A percentile compares a stretch with the other conserved stretches of the same genome.
Conservation (phyloP, 2,888 invertebrate genomes). For the Eupsilia transversa region DNA sequence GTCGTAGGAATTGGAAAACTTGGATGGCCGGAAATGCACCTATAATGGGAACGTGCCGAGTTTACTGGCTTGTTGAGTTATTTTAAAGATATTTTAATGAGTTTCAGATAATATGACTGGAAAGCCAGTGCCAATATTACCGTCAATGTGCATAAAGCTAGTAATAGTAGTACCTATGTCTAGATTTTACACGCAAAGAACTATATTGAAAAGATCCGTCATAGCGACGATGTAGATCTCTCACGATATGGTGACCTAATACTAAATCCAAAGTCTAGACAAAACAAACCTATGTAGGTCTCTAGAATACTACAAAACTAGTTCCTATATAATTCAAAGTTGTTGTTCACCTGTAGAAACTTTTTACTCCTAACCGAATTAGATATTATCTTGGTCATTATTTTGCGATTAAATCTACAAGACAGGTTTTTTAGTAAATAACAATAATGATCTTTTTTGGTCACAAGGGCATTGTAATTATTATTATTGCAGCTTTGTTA, state of each 20-base stretch:
- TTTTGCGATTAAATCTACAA: constrained; percentile 9
- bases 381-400: constrained; percentile 39
- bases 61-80: constrained; percentile 5
- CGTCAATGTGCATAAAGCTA: background rate
- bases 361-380: constrained; percentile 13
- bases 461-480: background rate
- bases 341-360: constrained; percentile 11
- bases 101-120: background rate
- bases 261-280: constrained; percentile 37
- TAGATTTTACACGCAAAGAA: background rate
- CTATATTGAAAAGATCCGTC: background rate
- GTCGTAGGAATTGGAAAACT: background rate
- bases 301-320: background rate
- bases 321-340: background rate
- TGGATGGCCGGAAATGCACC: constrained; percentile 16
- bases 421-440: constrained; percentile 11
- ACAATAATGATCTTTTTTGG: background rate
- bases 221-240: background rate
- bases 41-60: background rate
- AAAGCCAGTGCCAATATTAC: background rate
- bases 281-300: background rate
- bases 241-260: constrained; percentile 16
- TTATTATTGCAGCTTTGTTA: no score
- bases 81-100: constrained; percentile 5
- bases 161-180: no score